Evolutionary conservation across 2,113 vertebrate species (phyloP), one percentile per base, ranked within the genome.

Genomic region (Alectura lathami): DNA sequence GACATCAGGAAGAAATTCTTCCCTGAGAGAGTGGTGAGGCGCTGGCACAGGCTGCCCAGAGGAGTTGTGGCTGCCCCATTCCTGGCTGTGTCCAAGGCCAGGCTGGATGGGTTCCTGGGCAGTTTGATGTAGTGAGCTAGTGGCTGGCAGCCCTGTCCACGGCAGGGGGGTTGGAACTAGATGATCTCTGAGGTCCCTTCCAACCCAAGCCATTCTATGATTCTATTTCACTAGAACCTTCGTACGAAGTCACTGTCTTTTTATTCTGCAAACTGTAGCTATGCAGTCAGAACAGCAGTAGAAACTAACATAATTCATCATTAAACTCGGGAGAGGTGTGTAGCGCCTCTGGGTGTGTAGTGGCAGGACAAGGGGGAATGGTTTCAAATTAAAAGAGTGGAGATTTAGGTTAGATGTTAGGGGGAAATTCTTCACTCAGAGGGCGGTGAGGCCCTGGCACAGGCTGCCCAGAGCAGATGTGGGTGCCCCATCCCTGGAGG

Each of bases 241-340:
- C n/a, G 11, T 40, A 60, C 21, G 57, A 87, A 94, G 13, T 53
- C 66, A 73, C 30, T 0, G 1, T 15, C 47, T 47, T 17, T 68
- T n/a, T 69, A 22, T 86, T 50, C 81, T 60, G 9, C 62, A 78
- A 69, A 68, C 21, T 73, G 74, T 43, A 81, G 48, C 79, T 94
- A 73, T 86, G 45, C 69, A 91, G 60, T 87, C 36, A 8, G 45
- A 91, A 32, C 47, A 88, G 53, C n/a, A 69, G 50, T 23, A 86
- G 54, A 87, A 64, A 85, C 57, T 92, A 95, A 97, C 80, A 85
- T 88, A 29, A 91, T 86, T 95, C 91, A 79, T 73, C 64, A 75
- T 83, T 63, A 84, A 93, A 87, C 59, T 95, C 69, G 26, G 60
- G 60, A 26, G 60, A n/a, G 54, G 29, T 8, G 54, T 22, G 17